Conservation (phyloP, 2,888 invertebrate species). For the Euzetes globulus region DNA sequence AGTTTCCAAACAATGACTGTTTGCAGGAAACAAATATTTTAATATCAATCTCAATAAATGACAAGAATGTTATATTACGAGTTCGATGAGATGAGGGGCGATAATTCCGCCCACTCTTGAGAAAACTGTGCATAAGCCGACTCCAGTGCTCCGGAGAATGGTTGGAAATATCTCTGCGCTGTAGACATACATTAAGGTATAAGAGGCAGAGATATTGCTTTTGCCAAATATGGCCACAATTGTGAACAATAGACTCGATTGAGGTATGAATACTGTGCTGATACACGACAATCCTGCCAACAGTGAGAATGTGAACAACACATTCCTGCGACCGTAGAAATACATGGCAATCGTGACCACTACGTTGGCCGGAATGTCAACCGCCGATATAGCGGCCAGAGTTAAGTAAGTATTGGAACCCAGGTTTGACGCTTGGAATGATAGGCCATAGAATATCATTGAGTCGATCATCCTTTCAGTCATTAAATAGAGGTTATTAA, state of each 20-base stretch:
- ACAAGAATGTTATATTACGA: conserved; percentile 35
- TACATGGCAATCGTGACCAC: conserved; percentile 84
- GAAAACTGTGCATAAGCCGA: conserved; percentile 41
- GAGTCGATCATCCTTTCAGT: conserved; percentile 64
- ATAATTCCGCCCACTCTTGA: conserved; percentile 40
- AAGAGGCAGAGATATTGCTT: conserved; percentile 60
- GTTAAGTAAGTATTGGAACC: conserved; percentile 67
- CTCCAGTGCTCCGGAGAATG: conserved; percentile 48
- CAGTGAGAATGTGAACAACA: conserved; percentile 74
- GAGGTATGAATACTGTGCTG: conserved; percentile 70
- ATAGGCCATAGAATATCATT: conserved; percentile 67
- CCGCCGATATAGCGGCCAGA: conserved; percentile 52
- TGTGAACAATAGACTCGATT: conserved; percentile 58
- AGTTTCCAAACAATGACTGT: background rate
- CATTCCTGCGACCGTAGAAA: conserved; percentile 70
- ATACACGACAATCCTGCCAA: conserved; percentile 76
- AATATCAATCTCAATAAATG: background rate
- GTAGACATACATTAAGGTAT: conserved; percentile 62
- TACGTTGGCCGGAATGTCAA: conserved; percentile 59
- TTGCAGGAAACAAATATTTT: background rate
- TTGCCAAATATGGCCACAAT: conserved; percentile 60
- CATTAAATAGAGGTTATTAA: background rate
- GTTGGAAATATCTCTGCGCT: conserved; percentile 62
- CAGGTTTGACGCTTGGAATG: conserved; percentile 65
- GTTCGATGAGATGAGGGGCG: conserved; percentile 39